Base-by-base conservation (phyloP, 2,888 invertebrate species). In the Scaptodrosophila latifasciaeformis region DNA sequence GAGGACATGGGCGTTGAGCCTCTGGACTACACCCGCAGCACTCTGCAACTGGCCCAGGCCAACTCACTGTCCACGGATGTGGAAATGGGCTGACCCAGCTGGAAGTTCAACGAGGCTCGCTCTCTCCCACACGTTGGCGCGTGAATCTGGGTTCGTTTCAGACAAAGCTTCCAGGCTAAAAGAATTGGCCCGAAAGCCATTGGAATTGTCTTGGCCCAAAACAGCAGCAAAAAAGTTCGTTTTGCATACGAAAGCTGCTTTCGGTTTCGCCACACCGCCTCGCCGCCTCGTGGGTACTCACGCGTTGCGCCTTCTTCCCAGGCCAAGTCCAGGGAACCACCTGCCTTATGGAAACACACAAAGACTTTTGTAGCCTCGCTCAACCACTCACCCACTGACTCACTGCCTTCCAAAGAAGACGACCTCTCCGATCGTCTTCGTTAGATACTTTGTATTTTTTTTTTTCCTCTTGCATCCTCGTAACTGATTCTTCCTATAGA, bases 331-430 rank as follows among this genome's bases (percentile, higher is more conserved):
- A n/a, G n/a, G n/a, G n/a, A n/a, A n/a, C n/a, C n/a, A n/a, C n/a
- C n/a, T n/a, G n/a, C 59, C 35, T 37, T 42, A 53, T 57, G 54
- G 51, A 53, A 43, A 50, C 42, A 59, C 60, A 43, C 59, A 68
- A 75, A 71, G 76, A 76, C 72, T 76, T n/a, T 71, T 72, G 76
- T 67, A 71, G 76, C 76, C 76, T 76, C 72, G 76, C 76, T 71
- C 76, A 72, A 54, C 34, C 30, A 54, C 21, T 48, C 31, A 49
- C 35, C 50, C 27, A 54, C 50, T 55, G 55, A 67, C 72, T 65
- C 72, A 71, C 71, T 71, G 71, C 71, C 76, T 76, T 71, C 76
- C 71, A 76, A 54, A 53, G 17, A 21, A 35, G 54, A 60, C 39
- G 64, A 57, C 57, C 59, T 46, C 42, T n/a, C 43, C 44, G 30